These are phyloP conservation scores for Varanus salvator DNA, from an alignment of 2,113 vertebrate species.

Conservation along the genomic window DNA sequence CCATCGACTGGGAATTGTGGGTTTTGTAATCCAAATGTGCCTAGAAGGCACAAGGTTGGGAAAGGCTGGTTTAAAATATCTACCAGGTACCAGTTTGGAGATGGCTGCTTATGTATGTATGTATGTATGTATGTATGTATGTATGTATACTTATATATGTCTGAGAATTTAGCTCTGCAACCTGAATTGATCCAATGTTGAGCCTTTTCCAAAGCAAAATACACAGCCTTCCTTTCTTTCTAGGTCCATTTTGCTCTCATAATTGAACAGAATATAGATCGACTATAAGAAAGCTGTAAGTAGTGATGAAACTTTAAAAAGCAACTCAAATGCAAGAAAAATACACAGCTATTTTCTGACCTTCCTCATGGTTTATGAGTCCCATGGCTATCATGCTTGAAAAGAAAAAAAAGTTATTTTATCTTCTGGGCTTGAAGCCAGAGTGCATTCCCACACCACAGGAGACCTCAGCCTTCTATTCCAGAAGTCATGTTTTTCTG, in stretches of 20 bases:
- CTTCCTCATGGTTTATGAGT: not conserved
- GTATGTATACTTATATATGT: too few relatives aligned
- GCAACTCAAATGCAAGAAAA: not conserved
- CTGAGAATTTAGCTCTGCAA: too few relatives aligned
- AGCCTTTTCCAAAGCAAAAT: not conserved
- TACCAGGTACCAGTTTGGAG: not conserved
- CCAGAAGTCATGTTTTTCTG: conserved; percentile 15
- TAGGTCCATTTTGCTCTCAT: not conserved
- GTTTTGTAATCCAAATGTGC: not conserved
- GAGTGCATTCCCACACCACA: not conserved
- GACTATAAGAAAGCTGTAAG: not conserved
- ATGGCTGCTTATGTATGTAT: too few relatives aligned
- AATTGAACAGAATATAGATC: not conserved
- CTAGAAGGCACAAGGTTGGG: not conserved
- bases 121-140: too few relatives aligned
- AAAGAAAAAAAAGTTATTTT: not conserved
- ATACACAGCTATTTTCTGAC: not conserved
- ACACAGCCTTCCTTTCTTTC: not conserved
- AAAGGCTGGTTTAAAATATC: not conserved
- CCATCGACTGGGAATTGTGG: not conserved
- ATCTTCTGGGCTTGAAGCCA: not conserved
- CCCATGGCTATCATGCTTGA: not conserved
- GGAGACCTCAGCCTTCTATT: not conserved
- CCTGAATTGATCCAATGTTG: not conserved
- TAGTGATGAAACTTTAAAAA: not conserved